Base-by-base conservation (phyloP, 2,888 invertebrate species). In the Macrosiphum euphorbiae region DNA sequence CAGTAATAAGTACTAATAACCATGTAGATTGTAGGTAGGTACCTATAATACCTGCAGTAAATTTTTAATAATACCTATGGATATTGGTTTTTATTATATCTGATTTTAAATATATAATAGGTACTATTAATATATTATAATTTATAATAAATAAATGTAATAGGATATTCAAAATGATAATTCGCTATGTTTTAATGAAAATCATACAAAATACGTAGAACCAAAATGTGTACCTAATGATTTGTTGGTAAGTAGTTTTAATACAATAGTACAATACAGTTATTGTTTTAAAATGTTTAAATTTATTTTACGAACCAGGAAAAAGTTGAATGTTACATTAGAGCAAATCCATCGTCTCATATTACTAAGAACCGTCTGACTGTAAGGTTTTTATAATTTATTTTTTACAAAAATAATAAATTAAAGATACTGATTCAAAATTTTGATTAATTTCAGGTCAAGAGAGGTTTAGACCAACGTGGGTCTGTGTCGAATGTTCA, bases 181-280 rank as follows among this genome's bases (percentile, higher is more conserved):
- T 61, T 67, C 87, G 4, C 26, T 47, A 41, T 35, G 87, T 67
- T 67, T 87, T 28, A 67, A 92, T 87, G 87, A 92, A 35, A 92
- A 35, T 35, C 24, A 58, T 91, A 41, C 8, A 28, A 3, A 67
- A 50, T 50, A 50, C 13, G 35, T 87, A 20, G 61, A 87, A 55
- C 84, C 50, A 78, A 90, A n/a, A 47, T 90, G 24, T 28, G 78
- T 35, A 87, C n/a, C 86, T 8, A 67, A 92, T 50, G 87, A 92
- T 92, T 87, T 92, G 11, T 87, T 87, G 61, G 92, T 92, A 87
- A 87, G 92, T 87, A 87, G 92, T 87, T 50, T 87, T 67, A 61
- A 90, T n/a, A 61, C 11, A 67, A 67, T 67, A 61, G 67, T n/a
- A 61, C 11, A 67, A 67, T 2, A 61, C 28, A 20, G 20, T 20